Base-by-base conservation (phyloP, 2,797 vertebrate species). In the Leptodactylus fallax region DNA sequence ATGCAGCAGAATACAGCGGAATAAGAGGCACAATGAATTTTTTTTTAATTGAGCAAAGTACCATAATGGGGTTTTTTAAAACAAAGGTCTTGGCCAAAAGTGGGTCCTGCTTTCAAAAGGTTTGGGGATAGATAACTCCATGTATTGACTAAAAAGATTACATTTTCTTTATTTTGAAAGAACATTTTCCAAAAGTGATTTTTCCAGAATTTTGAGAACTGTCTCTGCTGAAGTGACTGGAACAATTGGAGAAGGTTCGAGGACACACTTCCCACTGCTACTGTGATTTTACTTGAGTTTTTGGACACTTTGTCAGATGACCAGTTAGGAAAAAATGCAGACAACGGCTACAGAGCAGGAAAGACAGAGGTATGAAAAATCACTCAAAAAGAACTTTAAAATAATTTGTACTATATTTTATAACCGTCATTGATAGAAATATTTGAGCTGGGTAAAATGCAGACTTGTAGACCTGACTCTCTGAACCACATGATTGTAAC, bases 311-410 rank as follows among this genome's bases (percentile, higher is more conserved):
- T 60, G 67, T 72, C 67, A 81, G 45, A 80, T 87, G 85, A 87
- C 27, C 51, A 71, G 65, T 8, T 74, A 80, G 85, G 85, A 87
- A 87, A 87, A 36, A 69, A 87, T 87, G 78, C 65, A 56, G 85
- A 61, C 27, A 13, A 19, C 21, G 17, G 67, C 51, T 27, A 72
- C 36, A 83, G 27, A 56, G 53, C 81, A 58, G 81, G 81, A 83
- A 83, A 72, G 45, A 67, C n/a, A 53, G 7, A 71, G 53, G 60
- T 55, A n/a, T 56, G 17, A 69, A 72, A 36, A 56, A 83, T 36
- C 53, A 7, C 67, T 83, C 27, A 7, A 58, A 56, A 27, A 72
- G 19, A 17, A 45, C 51, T 36, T 55, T 21, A n/a, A 53, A 23
- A 11, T 51, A 47, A 19, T 25, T 51, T n/a, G 0, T 58, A n/a